Percentiles rank a stretch among this genome's conserved stretches.
Conservation (phyloP, 2,888 invertebrate genomes). For the Idaea straminata region DNA sequence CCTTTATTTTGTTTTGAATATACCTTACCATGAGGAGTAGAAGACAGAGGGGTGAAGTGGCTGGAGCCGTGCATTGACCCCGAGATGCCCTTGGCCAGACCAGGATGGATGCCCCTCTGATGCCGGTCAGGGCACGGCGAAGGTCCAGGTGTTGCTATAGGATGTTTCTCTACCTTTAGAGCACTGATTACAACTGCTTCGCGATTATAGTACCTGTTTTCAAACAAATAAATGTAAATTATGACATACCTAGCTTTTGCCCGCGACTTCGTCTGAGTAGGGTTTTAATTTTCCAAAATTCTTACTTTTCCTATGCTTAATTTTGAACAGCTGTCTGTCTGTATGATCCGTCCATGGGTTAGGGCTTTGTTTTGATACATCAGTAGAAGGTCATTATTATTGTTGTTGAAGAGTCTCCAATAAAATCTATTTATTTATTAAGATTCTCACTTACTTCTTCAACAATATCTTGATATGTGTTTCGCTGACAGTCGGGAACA, state of each 20-base stretch:
- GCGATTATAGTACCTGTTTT: slow-evolving; percentile 91
- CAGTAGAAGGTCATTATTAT: no score
- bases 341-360: no score
- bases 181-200: slow-evolving; percentile 96
- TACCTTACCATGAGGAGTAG: slow-evolving; percentile 70
- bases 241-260: slow-evolving; percentile 18
- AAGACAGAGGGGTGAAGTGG: slow-evolving; percentile 85
- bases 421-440: background rate
- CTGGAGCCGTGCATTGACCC: slow-evolving; percentile 73
- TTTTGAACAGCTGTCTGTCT: no score
- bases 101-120: slow-evolving; percentile 71
- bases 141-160: slow-evolving; percentile 92
- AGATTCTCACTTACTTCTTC: slow-evolving; percentile 87
- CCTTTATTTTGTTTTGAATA: no score
- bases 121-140: slow-evolving; percentile 82
- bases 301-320: no score
- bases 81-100: slow-evolving; percentile 72
- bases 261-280: no score
- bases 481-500: slow-evolving; percentile 95
- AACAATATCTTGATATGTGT: slow-evolving; percentile 91
- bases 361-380: no score
- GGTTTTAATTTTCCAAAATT: no score
- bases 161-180: slow-evolving; percentile 95
- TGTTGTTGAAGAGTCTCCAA: background rate
- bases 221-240: background rate